These are phyloP conservation scores for Dromococcyx pavoninus DNA, from an alignment of 2,797 vertebrate species.

Conservation along the genomic window DNA sequence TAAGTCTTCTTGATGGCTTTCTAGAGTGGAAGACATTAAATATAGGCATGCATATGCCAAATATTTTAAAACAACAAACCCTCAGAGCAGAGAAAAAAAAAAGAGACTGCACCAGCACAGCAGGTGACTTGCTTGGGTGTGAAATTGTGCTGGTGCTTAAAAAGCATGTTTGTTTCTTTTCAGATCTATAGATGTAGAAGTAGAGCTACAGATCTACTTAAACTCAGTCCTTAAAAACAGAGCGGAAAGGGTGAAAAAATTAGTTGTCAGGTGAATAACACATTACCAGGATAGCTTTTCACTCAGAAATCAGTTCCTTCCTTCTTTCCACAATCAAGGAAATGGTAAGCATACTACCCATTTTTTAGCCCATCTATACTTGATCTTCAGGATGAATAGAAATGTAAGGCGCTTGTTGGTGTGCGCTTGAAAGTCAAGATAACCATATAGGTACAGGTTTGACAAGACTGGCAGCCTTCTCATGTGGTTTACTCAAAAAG, in stretches of 20 bases:
- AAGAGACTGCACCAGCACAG: background rate
- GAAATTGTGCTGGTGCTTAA: background rate
- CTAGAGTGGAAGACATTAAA: background rate
- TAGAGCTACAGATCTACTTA: too few relatives aligned
- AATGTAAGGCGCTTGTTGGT: background rate
- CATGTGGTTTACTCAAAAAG: background rate
- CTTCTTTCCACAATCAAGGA: background rate
- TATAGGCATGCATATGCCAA: background rate
- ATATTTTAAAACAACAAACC: background rate
- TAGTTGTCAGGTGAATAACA: background rate
- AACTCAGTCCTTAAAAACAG: background rate
- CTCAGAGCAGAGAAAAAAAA: background rate
- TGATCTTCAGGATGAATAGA: background rate
- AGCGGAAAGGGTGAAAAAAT: background rate
- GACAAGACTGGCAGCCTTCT: background rate
- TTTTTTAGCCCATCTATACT: background rate
- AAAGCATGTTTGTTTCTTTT: background rate
- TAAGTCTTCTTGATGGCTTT: rapidly evolving
- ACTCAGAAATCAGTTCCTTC: background rate
- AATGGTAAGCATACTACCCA: rapidly evolving
- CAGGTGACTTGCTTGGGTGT: background rate
- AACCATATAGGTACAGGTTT: background rate
- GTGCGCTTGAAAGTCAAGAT: background rate
- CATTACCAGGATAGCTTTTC: background rate
- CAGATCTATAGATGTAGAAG: background rate